Evolutionary conservation across 2,797 vertebrate species (phyloP), one percentile per base, ranked within the genome.

Genomic region (Leuciscus waleckii): DNA sequence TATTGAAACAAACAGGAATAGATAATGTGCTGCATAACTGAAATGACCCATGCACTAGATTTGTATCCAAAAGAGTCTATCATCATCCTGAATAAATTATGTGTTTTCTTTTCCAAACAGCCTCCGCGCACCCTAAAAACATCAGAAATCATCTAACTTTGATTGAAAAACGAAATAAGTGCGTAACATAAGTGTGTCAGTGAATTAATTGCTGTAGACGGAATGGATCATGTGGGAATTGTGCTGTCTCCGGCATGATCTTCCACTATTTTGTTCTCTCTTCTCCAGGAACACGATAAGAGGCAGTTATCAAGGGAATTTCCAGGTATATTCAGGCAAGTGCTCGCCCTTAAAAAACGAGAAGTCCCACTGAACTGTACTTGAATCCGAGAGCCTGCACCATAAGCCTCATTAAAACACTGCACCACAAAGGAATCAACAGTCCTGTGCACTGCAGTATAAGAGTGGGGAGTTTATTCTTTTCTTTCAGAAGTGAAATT

Each of bases 361-460:
- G 81, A 80, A 84, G 88, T 84, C 81, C 78, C 87, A 75, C 39
- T 87, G 76, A 88, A 75, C 46, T 7, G 80, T 81, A 83, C 81
- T 86, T 80, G 88, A 90, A 89, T 90, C 77, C 81, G 83, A 86
- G 88, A 91, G 85, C 88, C 89, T 91, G 92, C 92, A 89, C 92
- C 87, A 46, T 91, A 91, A 92, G 91, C 58, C 90, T 94, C 89
- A 93, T 94, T 94, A 94, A 93, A 93, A 84, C 76, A 80, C 84
- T 79, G 76, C 58, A 54, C 87, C 91, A 90, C 90, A 39, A 35
- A 91, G 89, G 91, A 93, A 90, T 92, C 89, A 92, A 92, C 90
- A 90, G 74, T 83, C 56, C 51, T 77, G 37, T 70, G 49, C 56
- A 65, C 65, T 39, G 58, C 54, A 77, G 65, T 65, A 49, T 56